phyloP scores from a whole-genome alignment of 2,113 vertebrate genomes.

The Camelus dromedarius region DNA sequence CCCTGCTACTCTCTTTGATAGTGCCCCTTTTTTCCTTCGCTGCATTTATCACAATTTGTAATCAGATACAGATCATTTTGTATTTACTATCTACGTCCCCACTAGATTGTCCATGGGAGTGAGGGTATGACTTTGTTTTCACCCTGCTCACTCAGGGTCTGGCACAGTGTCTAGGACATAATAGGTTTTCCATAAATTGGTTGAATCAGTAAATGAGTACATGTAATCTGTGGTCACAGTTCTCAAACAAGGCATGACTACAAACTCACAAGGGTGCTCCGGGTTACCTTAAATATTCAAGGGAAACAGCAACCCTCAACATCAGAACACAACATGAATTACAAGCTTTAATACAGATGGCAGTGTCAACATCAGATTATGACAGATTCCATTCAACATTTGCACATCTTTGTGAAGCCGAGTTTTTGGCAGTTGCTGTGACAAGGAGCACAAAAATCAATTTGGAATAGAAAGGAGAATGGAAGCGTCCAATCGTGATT shows the following conservation, averaged over 20 bases:
- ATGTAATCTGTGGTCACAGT: neutral
- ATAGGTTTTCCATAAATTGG: neutral
- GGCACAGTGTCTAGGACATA: neutral
- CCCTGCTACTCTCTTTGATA: neutral
- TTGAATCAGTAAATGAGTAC: neutral
- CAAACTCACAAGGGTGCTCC: neutral
- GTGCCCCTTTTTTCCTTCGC: neutral
- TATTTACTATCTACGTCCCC: neutral
- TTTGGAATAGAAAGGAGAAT: neutral
- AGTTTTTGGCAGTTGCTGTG: neutral
- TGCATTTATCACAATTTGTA: slow-evolving; percentile 19
- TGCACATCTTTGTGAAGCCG: neutral
- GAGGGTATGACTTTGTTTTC: neutral
- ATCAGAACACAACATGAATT: neutral
- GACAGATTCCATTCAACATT: neutral
- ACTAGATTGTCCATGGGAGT: neutral
- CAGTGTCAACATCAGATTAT: neutral
- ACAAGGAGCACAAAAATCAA: slow-evolving; percentile 41
- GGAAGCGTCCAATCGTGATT: neutral
- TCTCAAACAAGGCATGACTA: neutral
- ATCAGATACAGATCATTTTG: neutral
- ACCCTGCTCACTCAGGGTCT: neutral
- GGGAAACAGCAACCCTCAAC: slow-evolving; percentile 2
- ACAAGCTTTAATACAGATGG: neutral
- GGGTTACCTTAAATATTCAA: neutral